Conservation (phyloP, 2,797 vertebrate species). For the Manis pentadactyla region DNA sequence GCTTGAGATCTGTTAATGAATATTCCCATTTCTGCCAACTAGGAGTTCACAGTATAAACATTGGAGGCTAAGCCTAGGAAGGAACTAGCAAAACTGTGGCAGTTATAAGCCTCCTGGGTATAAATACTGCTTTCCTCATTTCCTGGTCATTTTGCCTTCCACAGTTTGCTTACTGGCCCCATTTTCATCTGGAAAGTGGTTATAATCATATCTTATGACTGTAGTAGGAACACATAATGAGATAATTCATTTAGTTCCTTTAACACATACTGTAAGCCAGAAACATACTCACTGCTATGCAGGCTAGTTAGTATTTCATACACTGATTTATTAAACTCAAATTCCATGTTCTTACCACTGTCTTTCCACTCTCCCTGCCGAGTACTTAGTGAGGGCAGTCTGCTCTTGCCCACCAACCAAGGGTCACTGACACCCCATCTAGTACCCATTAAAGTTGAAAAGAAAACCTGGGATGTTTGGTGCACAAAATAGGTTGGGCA, state of each 20-base stretch:
- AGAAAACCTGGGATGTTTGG: not conserved
- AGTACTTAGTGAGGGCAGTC: not conserved
- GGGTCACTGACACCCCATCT: not conserved
- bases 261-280: not conserved
- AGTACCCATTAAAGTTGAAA: not conserved
- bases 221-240: not conserved
- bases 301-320: not conserved
- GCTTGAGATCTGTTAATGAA: not conserved
- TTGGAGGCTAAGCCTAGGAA: no score
- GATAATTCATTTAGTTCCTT: not conserved
- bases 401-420: not conserved
- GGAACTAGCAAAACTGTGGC: no score
- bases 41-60: not conserved
- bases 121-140: not conserved
- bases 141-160: not conserved
- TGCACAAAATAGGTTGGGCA: not conserved
- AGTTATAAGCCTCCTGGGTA: not conserved
- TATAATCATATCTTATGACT: not conserved
- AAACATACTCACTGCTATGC: not conserved
- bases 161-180: not conserved
- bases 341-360: not conserved
- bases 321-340: not conserved
- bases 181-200: slow-evolving; percentile 2
- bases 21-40: not conserved
- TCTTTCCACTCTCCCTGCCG: not conserved